Percentiles rank a stretch among this genome's conserved stretches.
Evolutionary conservation across 2,113 vertebrate species (phyloP).

Genomic region (Electrona antarctica): DNA sequence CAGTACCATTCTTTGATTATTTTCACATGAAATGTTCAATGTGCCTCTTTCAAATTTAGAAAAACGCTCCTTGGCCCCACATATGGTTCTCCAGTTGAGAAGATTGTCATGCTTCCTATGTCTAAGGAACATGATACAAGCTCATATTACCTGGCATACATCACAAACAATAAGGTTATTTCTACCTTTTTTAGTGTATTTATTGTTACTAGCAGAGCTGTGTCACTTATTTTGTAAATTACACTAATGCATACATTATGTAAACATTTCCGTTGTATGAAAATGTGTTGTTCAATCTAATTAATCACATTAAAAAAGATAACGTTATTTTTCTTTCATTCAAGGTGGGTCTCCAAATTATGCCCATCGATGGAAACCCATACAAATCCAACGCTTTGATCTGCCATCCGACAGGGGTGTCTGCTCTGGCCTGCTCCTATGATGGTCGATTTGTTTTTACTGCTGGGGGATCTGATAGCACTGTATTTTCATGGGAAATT

Average conservation of each 20-base stretch:
- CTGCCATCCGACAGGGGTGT: conserved; percentile 84
- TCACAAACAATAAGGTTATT: conserved; percentile 88
- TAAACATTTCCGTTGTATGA: not conserved
- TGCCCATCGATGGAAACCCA: conserved; percentile 93
- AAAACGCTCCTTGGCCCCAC: conserved; percentile 87
- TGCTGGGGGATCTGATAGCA: conserved; percentile 82
- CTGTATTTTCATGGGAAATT: conserved; percentile 85
- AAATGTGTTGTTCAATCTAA: not conserved
- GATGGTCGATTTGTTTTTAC: conserved; percentile 86
- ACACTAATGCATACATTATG: not conserved
- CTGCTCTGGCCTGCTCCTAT: conserved; percentile 79
- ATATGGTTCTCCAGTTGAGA: conserved; percentile 86
- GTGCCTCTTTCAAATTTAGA: conserved; percentile 69
- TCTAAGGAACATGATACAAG: conserved; percentile 44
- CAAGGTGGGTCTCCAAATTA: conserved; percentile 92
- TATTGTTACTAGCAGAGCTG: not conserved
- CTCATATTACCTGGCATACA: conserved; percentile 82
- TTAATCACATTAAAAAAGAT: conserved; percentile 1
- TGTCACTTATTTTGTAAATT: too few species aligned
- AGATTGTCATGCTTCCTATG: conserved; percentile 81
- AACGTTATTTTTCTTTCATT: conserved; percentile 2
- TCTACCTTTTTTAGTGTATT: not conserved
- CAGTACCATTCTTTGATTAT: not conserved
- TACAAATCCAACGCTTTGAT: conserved; percentile 86
- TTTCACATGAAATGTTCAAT: not conserved